Percentiles rank a stretch among this genome's conserved stretches.
phyloP scores from a whole-genome alignment of 1,140 invertebrate species.

The Drosophila neocordata region DNA sequence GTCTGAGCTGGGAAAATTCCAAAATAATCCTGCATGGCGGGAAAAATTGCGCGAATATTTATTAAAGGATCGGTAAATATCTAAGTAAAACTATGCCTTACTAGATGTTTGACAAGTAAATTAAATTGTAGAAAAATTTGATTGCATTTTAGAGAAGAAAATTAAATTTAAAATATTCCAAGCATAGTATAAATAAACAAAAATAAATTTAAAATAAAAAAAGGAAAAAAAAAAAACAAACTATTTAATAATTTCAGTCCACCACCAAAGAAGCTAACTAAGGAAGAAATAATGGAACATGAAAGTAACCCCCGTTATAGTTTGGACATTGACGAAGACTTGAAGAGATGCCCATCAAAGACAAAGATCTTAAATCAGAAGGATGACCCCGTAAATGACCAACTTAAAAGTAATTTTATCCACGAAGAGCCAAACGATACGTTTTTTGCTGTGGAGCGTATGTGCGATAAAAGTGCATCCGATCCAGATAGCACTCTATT shows the following conservation, averaged over 20 bases:
- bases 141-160: neutral
- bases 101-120: neutral
- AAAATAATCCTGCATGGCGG: constrained; percentile 70
- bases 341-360: constrained; percentile 20
- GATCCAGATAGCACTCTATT: constrained; percentile 78
- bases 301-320: constrained; percentile 47
- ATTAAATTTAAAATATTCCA: neutral
- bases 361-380: constrained; percentile 18
- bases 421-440: constrained; percentile 51
- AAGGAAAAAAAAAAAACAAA: neutral
- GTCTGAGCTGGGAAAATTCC: constrained; percentile 73
- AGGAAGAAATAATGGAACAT: constrained; percentile 23
- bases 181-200: too few species aligned
- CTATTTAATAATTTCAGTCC: constrained; percentile 3
- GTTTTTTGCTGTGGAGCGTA: constrained; percentile 67
- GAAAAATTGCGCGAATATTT: constrained; percentile 64
- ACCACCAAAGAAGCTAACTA: constrained; percentile 5
- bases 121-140: neutral
- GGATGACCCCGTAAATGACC: neutral
- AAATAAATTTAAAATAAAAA: too few species aligned
- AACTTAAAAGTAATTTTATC: neutral
- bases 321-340: constrained; percentile 43
- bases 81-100: constrained; percentile 3
- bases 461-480: constrained; percentile 76
- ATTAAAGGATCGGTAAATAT: constrained; percentile 75